Evolutionary conservation across 1,140 invertebrate genomes (phyloP).

Genomic region (Scaptomyza montana): DNA sequence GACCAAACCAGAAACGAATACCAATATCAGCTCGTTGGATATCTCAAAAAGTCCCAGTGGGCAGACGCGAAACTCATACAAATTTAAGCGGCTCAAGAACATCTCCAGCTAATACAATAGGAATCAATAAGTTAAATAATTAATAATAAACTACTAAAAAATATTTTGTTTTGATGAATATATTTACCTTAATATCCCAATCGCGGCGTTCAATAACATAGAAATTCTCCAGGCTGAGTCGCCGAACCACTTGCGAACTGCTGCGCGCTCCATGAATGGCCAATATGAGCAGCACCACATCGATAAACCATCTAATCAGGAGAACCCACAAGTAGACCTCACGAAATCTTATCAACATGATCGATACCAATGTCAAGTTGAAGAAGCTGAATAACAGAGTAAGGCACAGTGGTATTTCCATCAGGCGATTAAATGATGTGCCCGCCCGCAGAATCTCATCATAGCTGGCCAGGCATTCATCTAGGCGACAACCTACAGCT

Average conservation of each 20-base stretch:
- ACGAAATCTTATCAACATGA: constrained; percentile 26
- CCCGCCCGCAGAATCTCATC: constrained; percentile 58
- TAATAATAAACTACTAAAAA: too few relatives aligned
- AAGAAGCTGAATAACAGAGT: constrained; percentile 44
- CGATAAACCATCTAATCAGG: constrained; percentile 49
- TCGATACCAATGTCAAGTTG: constrained; percentile 43
- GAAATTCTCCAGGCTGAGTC: constrained; percentile 60
- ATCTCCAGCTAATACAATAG: constrained; percentile 55
- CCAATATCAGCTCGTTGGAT: constrained; percentile 63
- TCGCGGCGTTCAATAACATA: constrained; percentile 48
- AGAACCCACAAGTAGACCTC: constrained; percentile 45
- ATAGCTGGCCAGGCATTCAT: constrained; percentile 61
- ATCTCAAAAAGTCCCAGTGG: constrained; percentile 65
- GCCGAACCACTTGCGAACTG: constrained; percentile 43
- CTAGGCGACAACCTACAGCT: constrained; percentile 44
- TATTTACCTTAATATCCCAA: constrained; percentile 55
- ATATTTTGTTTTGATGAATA: too few relatives aligned
- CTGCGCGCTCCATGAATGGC: constrained; percentile 55
- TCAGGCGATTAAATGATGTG: constrained; percentile 43
- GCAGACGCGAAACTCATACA: constrained; percentile 57
- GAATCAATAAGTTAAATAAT: background rate
- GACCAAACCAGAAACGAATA: constrained; percentile 61
- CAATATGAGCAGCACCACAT: constrained; percentile 61
- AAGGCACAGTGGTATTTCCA: constrained; percentile 52
- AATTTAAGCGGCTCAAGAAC: constrained; percentile 57